Evolutionary conservation across 1,140 invertebrate genomes (phyloP), one percentile per base, ranked within the genome.

Genomic region (Augochlora pura): DNA sequence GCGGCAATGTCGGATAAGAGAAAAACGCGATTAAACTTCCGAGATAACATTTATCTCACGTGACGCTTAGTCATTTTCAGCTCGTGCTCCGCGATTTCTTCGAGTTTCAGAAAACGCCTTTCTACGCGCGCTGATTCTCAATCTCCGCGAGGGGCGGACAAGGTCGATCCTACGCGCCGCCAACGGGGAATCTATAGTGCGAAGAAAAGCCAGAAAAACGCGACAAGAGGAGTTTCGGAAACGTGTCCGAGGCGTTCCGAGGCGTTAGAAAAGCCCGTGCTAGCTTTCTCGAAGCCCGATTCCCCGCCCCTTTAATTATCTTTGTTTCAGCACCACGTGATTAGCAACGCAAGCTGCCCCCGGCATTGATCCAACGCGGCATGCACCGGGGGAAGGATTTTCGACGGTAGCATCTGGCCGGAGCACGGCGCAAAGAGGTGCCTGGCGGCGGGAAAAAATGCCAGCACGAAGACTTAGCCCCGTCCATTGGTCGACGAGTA

Each of bases 351-450:
- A 70, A 38, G 16, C 66, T 59, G 77, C 52, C 27, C 42, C 62
- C 77, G 62, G 64, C 79, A 81, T 81, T 66, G 79, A 81, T 81
- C 79, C 79, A 81, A 81, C 73, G 27, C 74, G 23, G 23, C 69
- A 23, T 25, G 38, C 21, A 46, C 76, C 18, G 18, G 10, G 10
- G 39, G 46, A 39, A 21, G n/a, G 70, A 66, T 38, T 59, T 66
- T 46, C 46, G 6, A 14, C 27, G 8, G 23, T 64, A 66, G 65
- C n/a, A 66, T 73, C 49, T 25, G 39, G 10, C 46, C 21, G n/a
- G n/a, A 38, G 38, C 2, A 14, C 18, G n/a, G 3, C 54, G n/a
- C 14, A 49, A 32, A 66, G 21, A 46, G 21, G 23, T 16, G 27
- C 0, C 14, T 21, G 10, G 9, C 2, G 0, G n/a, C 16, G 18